Base-by-base conservation (phyloP, 2,113 vertebrate genomes). In the Nibea albiflora region DNA sequence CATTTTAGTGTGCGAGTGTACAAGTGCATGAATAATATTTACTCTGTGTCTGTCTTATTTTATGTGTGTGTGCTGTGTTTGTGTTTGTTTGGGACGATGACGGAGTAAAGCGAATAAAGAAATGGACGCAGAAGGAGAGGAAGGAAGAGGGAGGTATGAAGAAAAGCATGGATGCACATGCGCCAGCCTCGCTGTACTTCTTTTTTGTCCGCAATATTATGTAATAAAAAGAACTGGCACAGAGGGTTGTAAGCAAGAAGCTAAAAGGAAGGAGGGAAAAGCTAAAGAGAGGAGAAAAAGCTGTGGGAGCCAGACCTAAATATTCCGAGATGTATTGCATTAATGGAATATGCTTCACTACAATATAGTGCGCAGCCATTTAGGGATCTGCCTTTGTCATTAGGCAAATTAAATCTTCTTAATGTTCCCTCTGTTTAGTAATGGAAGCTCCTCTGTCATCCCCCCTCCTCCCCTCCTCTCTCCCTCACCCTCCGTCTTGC, bases 331-430 rank as follows among this genome's bases (percentile, higher is more conserved):
- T 85, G 63, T 88, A 88, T 90, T 85, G 81, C 80, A 76, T 74
- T 86, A 85, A 86, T 89, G 77, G 68, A 92, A 90, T 84, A 79
- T 88, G 73, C 80, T 78, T 86, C 82, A 90, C 83, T 65, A 81
- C 85, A 86, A 87, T 82, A 81, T 82, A 90, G 71, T 78, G 88
- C 0, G 0, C 62, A 83, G 78, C 81, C 83, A 89, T 91, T 91
- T 88, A 89, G 89, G 88, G 76, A 90, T 81, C 64, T 78, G 81
- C 73, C 77, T 89, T 85, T 84, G 86, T 92, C 90, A 91, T 92
- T 91, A 89, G 75, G 81, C 83, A 89, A 94, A 90, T 91, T 85
- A 89, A 94, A 88, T 91, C 84, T 89, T 87, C 87, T 84, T 91
- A 91, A 90, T 91, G 85, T 87, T 89, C 81, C 62, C 74, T 87